phyloP scores from a whole-genome alignment of 1,140 invertebrate genomes.

The Drosophila setifemur region DNA sequence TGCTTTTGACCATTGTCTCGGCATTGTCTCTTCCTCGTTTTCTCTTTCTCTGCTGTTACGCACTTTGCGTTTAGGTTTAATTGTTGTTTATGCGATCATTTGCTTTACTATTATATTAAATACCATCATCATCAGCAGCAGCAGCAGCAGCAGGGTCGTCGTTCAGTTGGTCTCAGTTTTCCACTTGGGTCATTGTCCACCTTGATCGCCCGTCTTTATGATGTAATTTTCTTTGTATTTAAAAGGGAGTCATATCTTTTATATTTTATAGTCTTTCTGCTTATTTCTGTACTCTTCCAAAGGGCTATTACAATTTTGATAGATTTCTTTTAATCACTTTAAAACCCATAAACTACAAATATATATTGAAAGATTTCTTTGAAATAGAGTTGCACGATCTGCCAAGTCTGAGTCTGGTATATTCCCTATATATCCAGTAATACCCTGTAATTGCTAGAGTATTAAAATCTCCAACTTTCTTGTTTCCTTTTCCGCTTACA shows the following conservation, averaged over 20 bases:
- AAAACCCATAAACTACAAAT: too few species aligned
- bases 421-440: too few species aligned
- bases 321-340: too few species aligned
- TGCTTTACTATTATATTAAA: slow-evolving; percentile 62
- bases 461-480: slow-evolving; percentile 1
- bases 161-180: slow-evolving; percentile 35
- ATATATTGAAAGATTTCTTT: too few species aligned
- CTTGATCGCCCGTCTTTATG: slow-evolving; percentile 17
- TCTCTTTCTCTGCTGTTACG: slow-evolving; percentile 44
- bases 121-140: slow-evolving; percentile 35
- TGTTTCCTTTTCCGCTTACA: slow-evolving; percentile 22
- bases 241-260: too few species aligned
- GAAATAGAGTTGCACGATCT: too few species aligned
- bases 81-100: slow-evolving; percentile 69
- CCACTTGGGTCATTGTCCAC: slow-evolving; percentile 59
- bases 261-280: too few species aligned
- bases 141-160: too few species aligned
- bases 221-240: slow-evolving; percentile 4
- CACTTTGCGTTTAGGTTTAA: slow-evolving; percentile 69
- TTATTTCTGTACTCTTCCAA: too few species aligned
- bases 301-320: too few species aligned
- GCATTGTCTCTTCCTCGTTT: not conserved
- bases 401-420: too few species aligned
- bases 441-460: too few species aligned
- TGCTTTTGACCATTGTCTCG: slow-evolving; percentile 32